phyloP scores from a whole-genome alignment of 2,888 invertebrate genomes.

The Osmoderma eremita region DNA sequence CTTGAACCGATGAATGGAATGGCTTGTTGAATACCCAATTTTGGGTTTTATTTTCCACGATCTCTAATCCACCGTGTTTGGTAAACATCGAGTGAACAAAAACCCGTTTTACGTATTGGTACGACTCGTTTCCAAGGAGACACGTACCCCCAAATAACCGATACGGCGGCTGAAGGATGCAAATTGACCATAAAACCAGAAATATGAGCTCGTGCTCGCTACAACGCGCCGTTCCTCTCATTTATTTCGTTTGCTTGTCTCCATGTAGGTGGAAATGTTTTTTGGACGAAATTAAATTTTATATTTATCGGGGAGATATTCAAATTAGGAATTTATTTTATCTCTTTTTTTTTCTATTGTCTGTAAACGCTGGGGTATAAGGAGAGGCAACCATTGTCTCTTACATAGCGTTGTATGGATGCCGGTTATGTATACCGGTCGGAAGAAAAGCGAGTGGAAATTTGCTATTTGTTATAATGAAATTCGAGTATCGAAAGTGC shows the following conservation, averaged over 20 bases:
- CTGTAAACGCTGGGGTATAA: not conserved
- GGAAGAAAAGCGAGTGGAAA: not conserved
- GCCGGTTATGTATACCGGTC: not conserved
- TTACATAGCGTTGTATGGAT: not conserved
- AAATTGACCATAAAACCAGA: slow-evolving; percentile 47
- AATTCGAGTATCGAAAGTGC: not conserved
- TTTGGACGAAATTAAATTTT: slow-evolving; percentile 47
- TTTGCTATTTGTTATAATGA: not conserved
- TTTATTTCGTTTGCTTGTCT: slow-evolving; percentile 47
- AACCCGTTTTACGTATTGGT: no score
- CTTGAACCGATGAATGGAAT: no score
- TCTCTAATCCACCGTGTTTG: no score
- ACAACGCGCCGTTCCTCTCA: slow-evolving; percentile 41
- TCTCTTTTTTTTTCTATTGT: not conserved
- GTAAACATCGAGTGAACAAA: no score
- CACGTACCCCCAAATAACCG: slow-evolving; percentile 36
- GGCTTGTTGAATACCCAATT: no score
- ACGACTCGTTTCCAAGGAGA: not conserved
- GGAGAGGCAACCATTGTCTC: not conserved
- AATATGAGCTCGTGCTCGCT: slow-evolving; percentile 43
- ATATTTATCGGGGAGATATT: slow-evolving; percentile 43
- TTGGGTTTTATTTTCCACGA: no score
- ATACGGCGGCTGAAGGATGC: slow-evolving; percentile 47
- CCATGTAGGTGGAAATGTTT: slow-evolving; percentile 48
- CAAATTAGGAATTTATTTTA: slow-evolving; percentile 13